phyloP scores from a whole-genome alignment of 2,113 vertebrate genomes.

The Neolamprologus caudopunctatus region DNA sequence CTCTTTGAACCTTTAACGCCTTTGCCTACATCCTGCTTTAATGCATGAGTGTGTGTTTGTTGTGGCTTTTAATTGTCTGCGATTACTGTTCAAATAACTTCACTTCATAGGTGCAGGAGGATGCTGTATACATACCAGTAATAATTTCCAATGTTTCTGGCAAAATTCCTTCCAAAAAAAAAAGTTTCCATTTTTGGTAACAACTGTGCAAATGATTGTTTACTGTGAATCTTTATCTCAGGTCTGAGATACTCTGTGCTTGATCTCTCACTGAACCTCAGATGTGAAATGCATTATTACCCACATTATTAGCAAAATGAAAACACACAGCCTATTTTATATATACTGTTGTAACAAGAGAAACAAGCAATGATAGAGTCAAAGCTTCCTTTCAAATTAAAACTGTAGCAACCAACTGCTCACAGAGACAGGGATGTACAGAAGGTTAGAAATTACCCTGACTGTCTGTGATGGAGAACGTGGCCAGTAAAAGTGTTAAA shows the following conservation, averaged over 20 bases:
- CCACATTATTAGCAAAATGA: not conserved
- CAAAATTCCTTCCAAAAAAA: fast-evolving
- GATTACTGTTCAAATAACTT: not conserved
- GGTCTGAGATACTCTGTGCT: not conserved
- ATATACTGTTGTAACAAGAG: not conserved
- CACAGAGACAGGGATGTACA: not conserved
- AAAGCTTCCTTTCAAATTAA: not conserved
- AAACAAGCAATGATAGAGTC: not conserved
- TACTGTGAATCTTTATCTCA: not conserved
- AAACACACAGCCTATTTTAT: not conserved
- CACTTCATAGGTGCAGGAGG: not conserved
- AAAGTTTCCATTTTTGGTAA: not conserved
- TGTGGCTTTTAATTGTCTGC: not conserved
- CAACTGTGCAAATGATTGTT: not conserved
- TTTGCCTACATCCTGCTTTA: not conserved
- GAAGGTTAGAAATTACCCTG: not conserved
- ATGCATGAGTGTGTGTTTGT: not conserved
- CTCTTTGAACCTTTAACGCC: not conserved
- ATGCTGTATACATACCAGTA: not conserved
- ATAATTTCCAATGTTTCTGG: not conserved
- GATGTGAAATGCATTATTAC: not conserved
- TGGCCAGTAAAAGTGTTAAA: conserved; percentile 24
- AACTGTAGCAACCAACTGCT: not conserved
- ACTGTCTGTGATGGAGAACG: not conserved
- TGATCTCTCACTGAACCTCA: not conserved